Conservation (phyloP, 2,888 invertebrate genomes). For the Tenodera sinensis region DNA sequence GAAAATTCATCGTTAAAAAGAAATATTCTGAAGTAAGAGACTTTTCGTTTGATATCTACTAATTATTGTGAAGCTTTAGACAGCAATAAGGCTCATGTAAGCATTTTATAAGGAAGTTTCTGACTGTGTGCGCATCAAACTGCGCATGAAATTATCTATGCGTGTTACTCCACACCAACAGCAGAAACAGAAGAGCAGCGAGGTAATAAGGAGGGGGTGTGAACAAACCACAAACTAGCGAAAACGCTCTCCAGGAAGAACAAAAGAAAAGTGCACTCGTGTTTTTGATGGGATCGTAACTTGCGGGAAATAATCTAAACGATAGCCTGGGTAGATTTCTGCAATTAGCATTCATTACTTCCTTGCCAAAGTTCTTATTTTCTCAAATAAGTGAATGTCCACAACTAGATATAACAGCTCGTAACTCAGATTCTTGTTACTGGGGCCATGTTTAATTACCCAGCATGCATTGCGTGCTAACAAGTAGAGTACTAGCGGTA, state of each 20-base stretch:
- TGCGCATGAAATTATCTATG: no score
- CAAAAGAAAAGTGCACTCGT: neutral
- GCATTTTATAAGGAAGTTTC: no score
- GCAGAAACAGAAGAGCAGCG: no score
- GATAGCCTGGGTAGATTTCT: neutral
- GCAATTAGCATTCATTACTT: neutral
- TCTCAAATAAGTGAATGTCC: neutral
- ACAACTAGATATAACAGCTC: neutral
- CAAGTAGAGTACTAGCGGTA: neutral
- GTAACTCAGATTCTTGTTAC: neutral
- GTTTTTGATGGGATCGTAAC: neutral
- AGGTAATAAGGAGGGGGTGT: neutral
- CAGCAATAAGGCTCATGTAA: no score
- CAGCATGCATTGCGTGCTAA: neutral
- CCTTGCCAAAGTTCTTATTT: neutral
- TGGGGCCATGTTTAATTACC: constrained; percentile 6
- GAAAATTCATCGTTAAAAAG: no score
- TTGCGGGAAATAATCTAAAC: neutral
- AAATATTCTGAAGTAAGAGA: no score
- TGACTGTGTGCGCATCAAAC: no score
- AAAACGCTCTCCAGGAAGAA: neutral
- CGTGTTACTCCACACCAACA: no score
- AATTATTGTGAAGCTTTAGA: no score
- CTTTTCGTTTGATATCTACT: no score
- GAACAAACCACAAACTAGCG: neutral